Conservation (phyloP, 2,797 vertebrate species). For the Ptychobarbus kaznakovi region DNA sequence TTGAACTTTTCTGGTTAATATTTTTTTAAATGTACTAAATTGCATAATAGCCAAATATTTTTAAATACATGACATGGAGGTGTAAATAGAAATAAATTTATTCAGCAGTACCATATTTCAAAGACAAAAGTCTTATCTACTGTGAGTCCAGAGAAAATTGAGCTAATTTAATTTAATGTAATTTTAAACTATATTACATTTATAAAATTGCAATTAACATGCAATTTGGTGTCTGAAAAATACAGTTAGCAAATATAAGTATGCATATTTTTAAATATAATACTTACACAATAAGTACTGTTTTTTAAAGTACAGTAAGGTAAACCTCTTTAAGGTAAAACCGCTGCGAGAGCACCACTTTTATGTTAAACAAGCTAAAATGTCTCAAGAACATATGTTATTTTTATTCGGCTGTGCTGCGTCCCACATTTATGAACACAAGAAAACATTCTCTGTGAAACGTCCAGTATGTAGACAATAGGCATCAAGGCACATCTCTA, state of each 20-base stretch:
- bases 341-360: not conserved
- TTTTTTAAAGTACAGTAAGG: not conserved
- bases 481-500: not conserved
- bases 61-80: no score
- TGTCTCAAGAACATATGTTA: not conserved
- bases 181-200: not conserved
- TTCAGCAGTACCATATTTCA: not conserved
- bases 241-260: not conserved
- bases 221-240: no score
- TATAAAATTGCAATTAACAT: no score
- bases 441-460: not conserved
- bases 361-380: not conserved
- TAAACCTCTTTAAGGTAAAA: not conserved
- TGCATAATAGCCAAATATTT: no score
- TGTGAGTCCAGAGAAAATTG: not conserved
- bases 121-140: not conserved
- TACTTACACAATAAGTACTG: no score
- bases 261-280: not conserved
- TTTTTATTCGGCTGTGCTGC: not conserved
- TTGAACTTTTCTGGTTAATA: no score
- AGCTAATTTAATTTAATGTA: not conserved
- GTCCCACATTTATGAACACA: not conserved
- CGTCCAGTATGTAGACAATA: not conserved
- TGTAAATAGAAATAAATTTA: no score
- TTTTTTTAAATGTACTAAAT: no score